A percentile compares a stretch with the other conserved stretches of the same genome.
Conservation (phyloP, 2,113 vertebrate species). For the Tragelaphus scriptus region DNA sequence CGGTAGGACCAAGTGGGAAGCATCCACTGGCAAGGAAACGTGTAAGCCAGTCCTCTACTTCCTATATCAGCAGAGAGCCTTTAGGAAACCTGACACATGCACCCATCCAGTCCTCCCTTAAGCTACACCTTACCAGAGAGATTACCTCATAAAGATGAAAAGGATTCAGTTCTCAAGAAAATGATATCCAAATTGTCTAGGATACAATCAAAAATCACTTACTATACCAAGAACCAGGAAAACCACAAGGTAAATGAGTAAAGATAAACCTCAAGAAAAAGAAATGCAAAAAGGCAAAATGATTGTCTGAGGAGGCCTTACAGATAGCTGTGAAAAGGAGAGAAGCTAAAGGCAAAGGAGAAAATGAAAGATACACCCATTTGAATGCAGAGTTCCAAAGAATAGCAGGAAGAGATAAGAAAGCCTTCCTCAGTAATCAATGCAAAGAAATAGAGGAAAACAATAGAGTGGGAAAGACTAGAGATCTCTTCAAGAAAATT, state of each 20-base stretch:
- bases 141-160: background rate
- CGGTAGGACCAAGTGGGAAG: background rate
- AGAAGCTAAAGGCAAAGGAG: background rate
- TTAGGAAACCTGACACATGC: background rate
- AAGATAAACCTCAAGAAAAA: background rate
- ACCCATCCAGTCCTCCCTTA: background rate
- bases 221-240: background rate
- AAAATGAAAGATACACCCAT: background rate
- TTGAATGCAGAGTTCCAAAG: background rate
- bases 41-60: background rate
- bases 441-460: background rate
- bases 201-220: background rate
- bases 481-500: background rate
- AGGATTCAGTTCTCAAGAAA: background rate
- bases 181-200: background rate
- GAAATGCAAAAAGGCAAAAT: background rate
- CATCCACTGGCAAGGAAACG: background rate
- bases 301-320: background rate
- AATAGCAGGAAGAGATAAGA: background rate
- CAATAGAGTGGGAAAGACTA: background rate
- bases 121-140: background rate
- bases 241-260: background rate
- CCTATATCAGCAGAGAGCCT: background rate
- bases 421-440: background rate
- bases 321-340: background rate